Base-by-base conservation (phyloP, 2,797 vertebrate genomes). In the Coendou prehensilis region DNA sequence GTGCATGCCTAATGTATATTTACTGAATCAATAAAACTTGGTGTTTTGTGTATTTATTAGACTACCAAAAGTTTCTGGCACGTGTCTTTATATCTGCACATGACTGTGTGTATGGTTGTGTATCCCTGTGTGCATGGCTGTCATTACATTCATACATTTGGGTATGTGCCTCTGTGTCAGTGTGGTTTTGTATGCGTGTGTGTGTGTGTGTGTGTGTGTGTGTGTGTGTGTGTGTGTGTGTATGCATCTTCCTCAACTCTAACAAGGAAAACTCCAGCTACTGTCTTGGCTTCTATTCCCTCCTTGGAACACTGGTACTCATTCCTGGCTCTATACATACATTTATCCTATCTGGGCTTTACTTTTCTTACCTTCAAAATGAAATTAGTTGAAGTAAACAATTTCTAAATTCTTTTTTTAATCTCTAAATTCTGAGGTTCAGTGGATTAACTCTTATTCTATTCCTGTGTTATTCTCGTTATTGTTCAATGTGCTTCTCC, bases 11-110 rank as follows among this genome's bases (percentile, higher is more conserved):
- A 90, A 75, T 61, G 64, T 5, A 18, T 81, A 50, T 79, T 87
- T 73, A 41, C 17, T 87, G 28, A 96, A 87, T 85, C 67, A 93
- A 10, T 80, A 45, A 85, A 45, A n/a, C 85, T n/a, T 59, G 28
- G 5, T 47, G 9, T 37, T 91, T 75, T 57, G 9, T 81, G 6
- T 5, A 33, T 92, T 90, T 11, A 52, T 45, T 26, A 64, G 26
- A 78, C 67, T 30, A 50, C 14, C 64, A 13, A 50, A 18, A 82
- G 26, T 41, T 80, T 23, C n/a, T 26, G 41, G 20, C 33, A 1
- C 9, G 14, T 69, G 76, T 69, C 9, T 30, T 56, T 33, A 37
- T 75, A 0, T 82, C 7, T 82, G 23, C 41, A 47, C 26, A 23
- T 47, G 18, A 76, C 33, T 52, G 13, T 61, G 3, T 79, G 26